Evolutionary conservation across 2,888 invertebrate genomes (phyloP).

Genomic region (Caenorhabditis japonica): DNA sequence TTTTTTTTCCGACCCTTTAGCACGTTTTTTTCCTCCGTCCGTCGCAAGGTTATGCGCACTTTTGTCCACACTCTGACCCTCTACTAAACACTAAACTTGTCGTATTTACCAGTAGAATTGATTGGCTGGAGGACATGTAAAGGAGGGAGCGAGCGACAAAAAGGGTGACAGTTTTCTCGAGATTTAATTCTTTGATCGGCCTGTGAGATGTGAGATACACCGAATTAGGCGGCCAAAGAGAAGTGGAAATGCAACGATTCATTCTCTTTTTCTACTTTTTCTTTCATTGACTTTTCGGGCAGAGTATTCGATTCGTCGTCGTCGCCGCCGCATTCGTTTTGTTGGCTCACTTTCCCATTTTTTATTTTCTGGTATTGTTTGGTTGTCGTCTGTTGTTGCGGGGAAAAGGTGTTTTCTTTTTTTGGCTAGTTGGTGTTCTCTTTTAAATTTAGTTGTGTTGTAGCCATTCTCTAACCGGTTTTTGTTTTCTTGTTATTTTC

Average conservation of each 20-base stretch:
- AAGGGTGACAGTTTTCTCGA: constrained; percentile 45
- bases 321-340: not conserved
- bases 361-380: constrained; percentile 12
- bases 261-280: constrained; percentile 22
- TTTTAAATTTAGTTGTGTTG: constrained; percentile 17
- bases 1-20: constrained; percentile 37
- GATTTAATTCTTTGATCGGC: constrained; percentile 33
- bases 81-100: constrained; percentile 30
- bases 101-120: constrained; percentile 23
- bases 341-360: constrained; percentile 13
- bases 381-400: constrained; percentile 5
- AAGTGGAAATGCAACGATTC: too few relatives aligned
- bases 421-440: constrained; percentile 2
- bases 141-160: too few relatives aligned
- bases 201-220: constrained; percentile 28
- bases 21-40: constrained; percentile 41
- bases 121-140: constrained; percentile 1
- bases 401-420: not conserved
- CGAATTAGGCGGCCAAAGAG: constrained; percentile 29
- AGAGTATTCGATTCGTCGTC: not conserved
- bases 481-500: too few relatives aligned
- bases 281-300: constrained; percentile 25
- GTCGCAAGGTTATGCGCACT: constrained; percentile 46
- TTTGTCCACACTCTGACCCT: constrained; percentile 3
- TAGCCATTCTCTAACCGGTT: too few relatives aligned